Base-by-base conservation (phyloP, 2,888 invertebrate genomes). In the Phortica okadai region DNA sequence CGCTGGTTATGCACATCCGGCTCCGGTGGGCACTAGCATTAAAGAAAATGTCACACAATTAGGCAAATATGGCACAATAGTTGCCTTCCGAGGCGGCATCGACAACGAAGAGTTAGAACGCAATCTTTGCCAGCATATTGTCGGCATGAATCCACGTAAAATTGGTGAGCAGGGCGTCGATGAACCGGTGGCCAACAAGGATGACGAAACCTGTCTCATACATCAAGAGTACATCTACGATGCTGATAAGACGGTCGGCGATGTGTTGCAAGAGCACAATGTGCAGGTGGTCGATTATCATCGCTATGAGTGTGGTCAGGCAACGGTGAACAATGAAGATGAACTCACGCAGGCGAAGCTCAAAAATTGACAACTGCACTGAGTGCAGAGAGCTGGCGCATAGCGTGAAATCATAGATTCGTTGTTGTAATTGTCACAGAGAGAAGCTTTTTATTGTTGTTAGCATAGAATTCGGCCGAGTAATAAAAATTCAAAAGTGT, bases 61-160 rank as follows among this genome's bases (percentile, higher is more conserved):
- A 16, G 98, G 98, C 70, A 96, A 95, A 92, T 97, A 97, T 90
- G 98, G 97, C 45, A 95, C 97, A 0, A 89, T 98, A 69, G 92
- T 98, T 0, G 96, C 96, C 33, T 95, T 95, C 88, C 94, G 92
- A 89, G 85, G 90, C 1, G 91, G 93, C 67, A 91, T 93, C 76
- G 92, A 93, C 74, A 78, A 88, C 21, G 92, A 92, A 75, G 90
- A 91, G 16, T 80, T 92, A 6, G 95, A 95, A 21, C 94, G 94
- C 82, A 95, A 96, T 86, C 90, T 99, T 7, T 97, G 98, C 89
- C 98, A 98, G 90, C 99, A 99, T 89, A 94, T 99, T 84, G 97
- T 99, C 33, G 98, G 97, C 45, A 95, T 97, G 94, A 95, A 95
- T 84, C 97, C 97, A 0, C 90, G 88, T 56, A 95, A 94, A 92